phyloP scores from a whole-genome alignment of 2,797 vertebrate genomes.

The Etheostoma nigrum region DNA sequence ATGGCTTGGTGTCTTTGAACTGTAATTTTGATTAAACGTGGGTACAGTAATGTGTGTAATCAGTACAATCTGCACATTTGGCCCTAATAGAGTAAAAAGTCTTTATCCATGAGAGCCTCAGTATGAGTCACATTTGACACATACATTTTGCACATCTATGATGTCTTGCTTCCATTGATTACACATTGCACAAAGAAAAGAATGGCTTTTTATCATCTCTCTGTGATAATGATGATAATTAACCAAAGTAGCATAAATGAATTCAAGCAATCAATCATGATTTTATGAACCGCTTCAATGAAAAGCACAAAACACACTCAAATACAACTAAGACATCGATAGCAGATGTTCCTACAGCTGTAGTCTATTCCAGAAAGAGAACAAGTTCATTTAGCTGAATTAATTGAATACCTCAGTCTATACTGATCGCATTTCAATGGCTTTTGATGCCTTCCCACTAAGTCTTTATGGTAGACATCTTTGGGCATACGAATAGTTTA shows the following conservation, averaged over 20 bases:
- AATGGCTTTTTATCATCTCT: slow-evolving; percentile 52
- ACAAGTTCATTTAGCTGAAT: slow-evolving; percentile 73
- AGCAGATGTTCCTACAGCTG: slow-evolving; percentile 82
- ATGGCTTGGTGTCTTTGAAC: slow-evolving; percentile 9
- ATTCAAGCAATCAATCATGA: slow-evolving; percentile 79
- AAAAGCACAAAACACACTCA: slow-evolving; percentile 71
- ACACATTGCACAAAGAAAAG: slow-evolving; percentile 43
- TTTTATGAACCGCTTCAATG: slow-evolving; percentile 64
- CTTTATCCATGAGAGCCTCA: slow-evolving; percentile 25
- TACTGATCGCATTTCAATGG: slow-evolving; percentile 57
- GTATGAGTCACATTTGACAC: slow-evolving; percentile 31
- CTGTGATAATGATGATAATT: slow-evolving; percentile 71
- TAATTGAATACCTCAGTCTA: slow-evolving; percentile 75
- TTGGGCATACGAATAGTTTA: slow-evolving; percentile 25
- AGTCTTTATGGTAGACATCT: slow-evolving; percentile 43
- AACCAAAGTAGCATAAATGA: slow-evolving; percentile 69
- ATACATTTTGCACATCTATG: slow-evolving; percentile 31
- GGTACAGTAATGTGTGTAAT: slow-evolving; percentile 39
- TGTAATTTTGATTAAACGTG: slow-evolving; percentile 14
- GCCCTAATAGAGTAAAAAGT: slow-evolving; percentile 28
- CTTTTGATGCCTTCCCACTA: slow-evolving; percentile 49
- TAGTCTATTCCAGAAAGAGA: slow-evolving; percentile 73
- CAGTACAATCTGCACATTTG: slow-evolving; percentile 34
- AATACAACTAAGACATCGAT: slow-evolving; percentile 71
- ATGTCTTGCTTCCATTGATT: slow-evolving; percentile 50